These are phyloP conservation scores for Lophius americanus DNA, from an alignment of 2,797 vertebrate genomes.

Conservation along the genomic window DNA sequence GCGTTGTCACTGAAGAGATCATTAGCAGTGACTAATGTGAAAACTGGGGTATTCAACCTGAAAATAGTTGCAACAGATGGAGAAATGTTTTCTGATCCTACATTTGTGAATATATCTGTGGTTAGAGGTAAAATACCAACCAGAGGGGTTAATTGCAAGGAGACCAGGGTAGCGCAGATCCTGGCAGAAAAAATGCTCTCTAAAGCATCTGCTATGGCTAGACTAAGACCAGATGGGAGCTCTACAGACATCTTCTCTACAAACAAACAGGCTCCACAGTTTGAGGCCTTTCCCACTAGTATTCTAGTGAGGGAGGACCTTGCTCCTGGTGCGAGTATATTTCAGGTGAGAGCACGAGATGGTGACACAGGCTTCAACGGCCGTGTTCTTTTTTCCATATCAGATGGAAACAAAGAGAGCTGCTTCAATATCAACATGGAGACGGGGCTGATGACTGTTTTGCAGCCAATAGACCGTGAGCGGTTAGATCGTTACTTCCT, in stretches of 20 bases:
- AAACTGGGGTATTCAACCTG: constrained; percentile 88
- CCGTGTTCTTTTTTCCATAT: constrained; percentile 89
- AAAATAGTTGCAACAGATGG: constrained; percentile 93
- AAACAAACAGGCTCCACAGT: constrained; percentile 89
- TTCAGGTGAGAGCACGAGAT: constrained; percentile 88
- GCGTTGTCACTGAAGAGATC: constrained; percentile 89
- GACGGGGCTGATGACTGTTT: constrained; percentile 87
- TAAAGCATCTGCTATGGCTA: constrained; percentile 86
- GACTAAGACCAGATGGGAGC: constrained; percentile 80
- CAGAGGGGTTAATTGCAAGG: constrained; percentile 87
- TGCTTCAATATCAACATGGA: constrained; percentile 91
- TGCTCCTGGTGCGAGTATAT: constrained; percentile 79
- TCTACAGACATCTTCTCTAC: constrained; percentile 88
- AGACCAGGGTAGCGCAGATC: constrained; percentile 92
- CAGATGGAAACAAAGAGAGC: constrained; percentile 91
- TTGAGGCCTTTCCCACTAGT: constrained; percentile 85
- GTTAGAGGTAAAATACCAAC: constrained; percentile 83
- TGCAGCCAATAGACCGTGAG: constrained; percentile 93
- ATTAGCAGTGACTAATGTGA: constrained; percentile 79
- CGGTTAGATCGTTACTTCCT: constrained; percentile 87
- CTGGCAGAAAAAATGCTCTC: constrained; percentile 92
- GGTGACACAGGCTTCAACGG: constrained; percentile 92
- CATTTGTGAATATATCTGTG: constrained; percentile 92
- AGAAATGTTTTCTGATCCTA: constrained; percentile 86
- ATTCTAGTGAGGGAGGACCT: constrained; percentile 89